Evolutionary conservation across 2,797 vertebrate genomes (phyloP).

Genomic region (Pseudochirops cupreus): DNA sequence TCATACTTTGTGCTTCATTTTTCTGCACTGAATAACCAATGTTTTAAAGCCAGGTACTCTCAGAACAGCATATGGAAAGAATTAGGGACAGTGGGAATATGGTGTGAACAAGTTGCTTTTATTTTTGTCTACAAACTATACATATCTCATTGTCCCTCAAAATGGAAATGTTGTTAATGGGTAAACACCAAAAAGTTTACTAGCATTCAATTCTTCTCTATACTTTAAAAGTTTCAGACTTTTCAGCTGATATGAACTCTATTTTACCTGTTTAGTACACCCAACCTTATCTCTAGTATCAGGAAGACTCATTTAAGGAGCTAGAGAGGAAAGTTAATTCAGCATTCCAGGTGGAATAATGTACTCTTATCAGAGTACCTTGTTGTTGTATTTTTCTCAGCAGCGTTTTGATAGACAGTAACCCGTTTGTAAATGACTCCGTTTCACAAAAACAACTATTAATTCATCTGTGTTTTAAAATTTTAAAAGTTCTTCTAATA

Average conservation of each 20-base stretch:
- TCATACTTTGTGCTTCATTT: conserved; percentile 87
- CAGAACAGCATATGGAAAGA: conserved; percentile 79
- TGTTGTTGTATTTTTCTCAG: conserved; percentile 68
- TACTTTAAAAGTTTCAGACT: conserved; percentile 49
- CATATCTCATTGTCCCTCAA: conserved; percentile 61
- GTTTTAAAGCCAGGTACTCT: conserved; percentile 84
- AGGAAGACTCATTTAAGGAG: conserved; percentile 32
- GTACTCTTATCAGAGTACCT: conserved; percentile 59
- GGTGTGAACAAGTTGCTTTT: conserved; percentile 66
- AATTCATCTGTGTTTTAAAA: neutral
- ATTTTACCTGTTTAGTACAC: neutral
- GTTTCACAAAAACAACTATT: neutral
- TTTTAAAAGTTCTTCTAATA: neutral
- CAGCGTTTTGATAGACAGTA: conserved; percentile 68
- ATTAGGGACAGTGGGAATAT: conserved; percentile 72
- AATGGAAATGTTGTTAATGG: conserved; percentile 67
- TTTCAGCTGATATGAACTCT: conserved; percentile 47
- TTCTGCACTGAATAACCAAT: conserved; percentile 89
- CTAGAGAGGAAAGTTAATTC: conserved; percentile 58
- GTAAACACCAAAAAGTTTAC: conserved; percentile 77
- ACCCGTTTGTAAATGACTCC: conserved; percentile 56
- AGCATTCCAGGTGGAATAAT: conserved; percentile 65
- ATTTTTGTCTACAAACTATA: conserved; percentile 72
- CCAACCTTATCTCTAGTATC: conserved; percentile 68
- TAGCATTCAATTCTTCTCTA: conserved; percentile 55